Evolutionary conservation across 2,113 vertebrate species (phyloP).

Genomic region (Mohoua ochrocephala): DNA sequence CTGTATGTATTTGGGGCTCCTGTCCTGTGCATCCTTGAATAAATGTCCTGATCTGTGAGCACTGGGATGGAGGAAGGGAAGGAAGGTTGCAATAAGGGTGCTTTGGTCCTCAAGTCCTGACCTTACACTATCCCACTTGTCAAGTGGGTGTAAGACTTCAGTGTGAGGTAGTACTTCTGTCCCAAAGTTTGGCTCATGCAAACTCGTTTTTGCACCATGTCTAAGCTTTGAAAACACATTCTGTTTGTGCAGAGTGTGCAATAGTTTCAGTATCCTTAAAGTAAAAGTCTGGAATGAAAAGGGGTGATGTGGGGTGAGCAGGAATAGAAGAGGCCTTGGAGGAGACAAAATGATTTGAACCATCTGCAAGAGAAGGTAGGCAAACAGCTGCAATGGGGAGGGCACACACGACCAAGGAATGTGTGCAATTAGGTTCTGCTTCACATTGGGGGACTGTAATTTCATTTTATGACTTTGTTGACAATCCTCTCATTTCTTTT

Average conservation of each 20-base stretch:
- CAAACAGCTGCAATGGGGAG: neutral
- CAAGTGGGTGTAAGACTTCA: neutral
- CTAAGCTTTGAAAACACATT: neutral
- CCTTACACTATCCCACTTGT: neutral
- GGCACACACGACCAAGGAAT: neutral
- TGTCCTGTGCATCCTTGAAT: neutral
- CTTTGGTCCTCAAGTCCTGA: neutral
- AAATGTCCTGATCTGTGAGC: neutral
- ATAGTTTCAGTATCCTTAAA: neutral
- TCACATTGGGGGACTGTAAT: neutral
- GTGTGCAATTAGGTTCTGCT: neutral
- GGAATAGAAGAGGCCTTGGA: neutral
- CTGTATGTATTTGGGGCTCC: neutral
- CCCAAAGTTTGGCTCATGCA: neutral
- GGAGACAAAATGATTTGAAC: neutral
- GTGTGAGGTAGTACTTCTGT: neutral
- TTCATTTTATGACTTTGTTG: constrained; percentile 5
- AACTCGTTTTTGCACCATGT: neutral
- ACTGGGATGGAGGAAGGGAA: neutral
- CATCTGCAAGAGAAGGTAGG: neutral
- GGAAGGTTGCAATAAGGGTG: neutral
- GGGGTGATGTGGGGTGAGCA: neutral
- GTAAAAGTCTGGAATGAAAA: neutral
- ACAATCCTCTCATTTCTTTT: neutral
- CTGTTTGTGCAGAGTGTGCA: neutral